phyloP scores from a whole-genome alignment of 2,888 invertebrate species.

The Atrina japonica region DNA sequence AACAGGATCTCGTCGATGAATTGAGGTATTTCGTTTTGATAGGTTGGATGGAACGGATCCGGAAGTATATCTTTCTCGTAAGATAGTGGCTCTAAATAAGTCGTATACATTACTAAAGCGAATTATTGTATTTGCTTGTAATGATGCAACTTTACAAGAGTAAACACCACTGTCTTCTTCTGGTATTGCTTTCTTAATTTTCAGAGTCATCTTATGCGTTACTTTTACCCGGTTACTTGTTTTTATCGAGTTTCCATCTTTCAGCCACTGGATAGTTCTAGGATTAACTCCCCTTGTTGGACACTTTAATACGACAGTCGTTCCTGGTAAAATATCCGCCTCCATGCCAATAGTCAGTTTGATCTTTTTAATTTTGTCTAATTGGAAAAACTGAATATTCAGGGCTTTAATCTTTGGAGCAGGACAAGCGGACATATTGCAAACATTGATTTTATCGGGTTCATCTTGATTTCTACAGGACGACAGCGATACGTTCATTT shows the following conservation, averaged over 20 bases:
- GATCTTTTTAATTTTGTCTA: slow-evolving; percentile 66
- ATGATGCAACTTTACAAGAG: slow-evolving; percentile 68
- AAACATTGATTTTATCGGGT: slow-evolving; percentile 59
- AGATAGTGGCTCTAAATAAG: slow-evolving; percentile 63
- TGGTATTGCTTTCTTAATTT: slow-evolving; percentile 63
- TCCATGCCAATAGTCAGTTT: slow-evolving; percentile 69
- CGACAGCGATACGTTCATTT: slow-evolving; percentile 57
- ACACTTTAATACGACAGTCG: slow-evolving; percentile 71
- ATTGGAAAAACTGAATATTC: slow-evolving; percentile 67
- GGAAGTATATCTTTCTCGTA: slow-evolving; percentile 59
- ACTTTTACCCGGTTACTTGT: slow-evolving; percentile 56
- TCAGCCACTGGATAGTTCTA: slow-evolving; percentile 72
- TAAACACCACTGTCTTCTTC: slow-evolving; percentile 70
- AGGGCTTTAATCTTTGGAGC: slow-evolving; percentile 63
- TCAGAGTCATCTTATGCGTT: slow-evolving; percentile 62
- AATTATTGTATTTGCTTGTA: slow-evolving; percentile 66
- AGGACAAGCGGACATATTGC: slow-evolving; percentile 65
- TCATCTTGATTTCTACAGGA: slow-evolving; percentile 61
- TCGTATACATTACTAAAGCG: slow-evolving; percentile 65
- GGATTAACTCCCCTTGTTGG: slow-evolving; percentile 69
- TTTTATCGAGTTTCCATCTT: slow-evolving; percentile 57
- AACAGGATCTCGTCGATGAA: slow-evolving; percentile 64
- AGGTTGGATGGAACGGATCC: slow-evolving; percentile 23
- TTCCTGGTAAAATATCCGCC: slow-evolving; percentile 72
- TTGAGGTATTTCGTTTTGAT: slow-evolving; percentile 28